Conservation (phyloP, 2,113 vertebrate species). For the Riparia riparia region DNA sequence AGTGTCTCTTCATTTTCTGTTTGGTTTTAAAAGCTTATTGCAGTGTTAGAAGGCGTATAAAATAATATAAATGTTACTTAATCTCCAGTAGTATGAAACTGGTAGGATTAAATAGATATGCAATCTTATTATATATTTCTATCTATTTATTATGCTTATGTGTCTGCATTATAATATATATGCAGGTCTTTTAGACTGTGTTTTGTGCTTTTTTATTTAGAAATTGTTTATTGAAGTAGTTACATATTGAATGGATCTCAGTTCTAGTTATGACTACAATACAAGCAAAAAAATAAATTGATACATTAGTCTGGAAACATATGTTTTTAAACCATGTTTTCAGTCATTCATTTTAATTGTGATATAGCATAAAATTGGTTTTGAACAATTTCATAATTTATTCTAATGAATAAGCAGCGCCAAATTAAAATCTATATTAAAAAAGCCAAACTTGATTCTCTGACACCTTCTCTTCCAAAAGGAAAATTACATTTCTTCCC, state of each 20-base stretch:
- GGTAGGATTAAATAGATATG: neutral
- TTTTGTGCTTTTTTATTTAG: neutral
- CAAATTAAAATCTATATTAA: neutral
- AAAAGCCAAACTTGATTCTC: neutral
- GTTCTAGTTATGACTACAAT: neutral
- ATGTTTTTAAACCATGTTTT: neutral
- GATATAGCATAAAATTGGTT: neutral
- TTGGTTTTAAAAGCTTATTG: constrained; percentile 15
- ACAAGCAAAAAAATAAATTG: neutral
- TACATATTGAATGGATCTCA: neutral
- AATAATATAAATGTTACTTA: neutral
- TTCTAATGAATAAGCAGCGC: neutral
- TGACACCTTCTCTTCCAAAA: neutral
- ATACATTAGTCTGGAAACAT: neutral
- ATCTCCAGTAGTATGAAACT: neutral
- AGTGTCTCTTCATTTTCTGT: neutral
- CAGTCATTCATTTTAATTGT: neutral
- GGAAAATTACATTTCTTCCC: neutral
- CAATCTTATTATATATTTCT: neutral
- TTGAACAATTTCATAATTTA: neutral
- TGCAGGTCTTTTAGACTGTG: neutral
- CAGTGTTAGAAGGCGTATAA: neutral
- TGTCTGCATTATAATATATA: neutral
- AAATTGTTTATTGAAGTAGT: neutral
- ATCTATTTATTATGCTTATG: neutral